Base-by-base conservation (phyloP, 2,888 invertebrate species). In the Zygogramma bicolorata region DNA sequence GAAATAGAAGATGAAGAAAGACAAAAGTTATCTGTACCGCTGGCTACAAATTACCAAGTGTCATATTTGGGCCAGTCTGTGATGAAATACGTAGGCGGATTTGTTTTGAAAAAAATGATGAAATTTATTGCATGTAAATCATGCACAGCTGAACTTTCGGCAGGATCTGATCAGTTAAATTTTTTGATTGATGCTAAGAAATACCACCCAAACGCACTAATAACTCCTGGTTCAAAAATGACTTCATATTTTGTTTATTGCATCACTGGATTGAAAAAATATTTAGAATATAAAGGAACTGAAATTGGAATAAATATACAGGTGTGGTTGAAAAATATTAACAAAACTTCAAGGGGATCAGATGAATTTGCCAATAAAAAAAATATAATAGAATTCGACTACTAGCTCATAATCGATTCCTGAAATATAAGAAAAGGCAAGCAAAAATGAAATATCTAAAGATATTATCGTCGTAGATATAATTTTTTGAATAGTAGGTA, bases 191-290 rank as follows among this genome's bases (percentile, higher is more conserved):
- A 53, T 6, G 34, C 65, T 25, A 57, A 65, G 20, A 31, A 57
- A 65, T 49, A 46, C 20, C 34, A 53, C 31, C 53, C 65, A 34
- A 65, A 65, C n/a, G 53, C 53, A 22, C 53, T 65, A 8, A 53
- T 65, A 27, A 65, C 65, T 29, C 53, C 65, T 20, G 65, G 34
- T 20, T 29, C 65, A 8, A 53, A 65, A 53, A 46, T 65, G 18
- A 53, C 18, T 20, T 29, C 18, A 3, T 65, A 65, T 57, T 38
- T 57, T 65, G 22, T 20, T 13, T 31, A 53, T 53, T 65, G 53
- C 22, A 53, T 4, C 18, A 31, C 31, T 34, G 20, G n/a, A 65
- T 31, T 65, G 5, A 65, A 65, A 20, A 53, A 65, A 29, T 53
- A 65, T 53, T 65, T 53, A n/a, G 65, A 53, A n/a, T n/a, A 34